phyloP scores from a whole-genome alignment of 2,797 vertebrate genomes.

The Ambastaia sidthimunki region DNA sequence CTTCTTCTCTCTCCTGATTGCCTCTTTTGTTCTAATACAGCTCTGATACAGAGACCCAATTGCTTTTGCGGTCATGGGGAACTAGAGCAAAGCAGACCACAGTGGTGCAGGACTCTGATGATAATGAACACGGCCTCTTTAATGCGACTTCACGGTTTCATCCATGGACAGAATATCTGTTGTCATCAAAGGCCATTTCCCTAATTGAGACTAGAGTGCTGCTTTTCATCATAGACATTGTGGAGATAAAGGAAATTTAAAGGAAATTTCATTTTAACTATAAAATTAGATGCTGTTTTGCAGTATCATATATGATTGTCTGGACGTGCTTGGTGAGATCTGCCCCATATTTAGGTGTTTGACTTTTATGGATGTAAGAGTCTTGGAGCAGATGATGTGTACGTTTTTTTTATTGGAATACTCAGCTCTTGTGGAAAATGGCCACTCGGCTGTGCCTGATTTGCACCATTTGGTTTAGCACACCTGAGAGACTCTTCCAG shows the following conservation, averaged over 20 bases:
- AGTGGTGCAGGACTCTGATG: conserved; percentile 43
- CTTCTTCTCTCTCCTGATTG: conserved; percentile 50
- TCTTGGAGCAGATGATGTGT: conserved; percentile 2
- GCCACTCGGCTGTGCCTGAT: not conserved
- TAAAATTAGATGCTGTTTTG: conserved; percentile 12
- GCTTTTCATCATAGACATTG: conserved; percentile 20
- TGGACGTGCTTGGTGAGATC: conserved; percentile 28
- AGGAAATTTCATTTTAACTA: conserved; percentile 35
- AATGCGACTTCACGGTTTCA: conserved; percentile 36
- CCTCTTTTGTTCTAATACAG: conserved; percentile 56
- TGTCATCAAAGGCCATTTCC: conserved; percentile 32
- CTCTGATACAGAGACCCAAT: conserved; percentile 40
- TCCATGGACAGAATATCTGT: conserved; percentile 16
- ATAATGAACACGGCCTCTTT: conserved; percentile 51
- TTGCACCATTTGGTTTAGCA: not conserved
- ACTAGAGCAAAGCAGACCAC: conserved; percentile 44
- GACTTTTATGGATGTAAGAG: not conserved
- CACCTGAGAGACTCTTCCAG: not conserved
- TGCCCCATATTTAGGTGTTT: not conserved
- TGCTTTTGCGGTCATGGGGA: conserved; percentile 39
- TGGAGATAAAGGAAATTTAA: conserved; percentile 33
- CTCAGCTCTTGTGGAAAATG: not conserved
- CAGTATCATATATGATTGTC: conserved; percentile 12
- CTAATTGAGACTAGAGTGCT: conserved; percentile 35
- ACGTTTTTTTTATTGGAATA: conserved; percentile 7